A percentile compares a stretch with the other conserved stretches of the same genome.
These are phyloP conservation scores for Zaprionus ornatus DNA, from an alignment of 1,140 invertebrate genomes.

Conservation along the genomic window DNA sequence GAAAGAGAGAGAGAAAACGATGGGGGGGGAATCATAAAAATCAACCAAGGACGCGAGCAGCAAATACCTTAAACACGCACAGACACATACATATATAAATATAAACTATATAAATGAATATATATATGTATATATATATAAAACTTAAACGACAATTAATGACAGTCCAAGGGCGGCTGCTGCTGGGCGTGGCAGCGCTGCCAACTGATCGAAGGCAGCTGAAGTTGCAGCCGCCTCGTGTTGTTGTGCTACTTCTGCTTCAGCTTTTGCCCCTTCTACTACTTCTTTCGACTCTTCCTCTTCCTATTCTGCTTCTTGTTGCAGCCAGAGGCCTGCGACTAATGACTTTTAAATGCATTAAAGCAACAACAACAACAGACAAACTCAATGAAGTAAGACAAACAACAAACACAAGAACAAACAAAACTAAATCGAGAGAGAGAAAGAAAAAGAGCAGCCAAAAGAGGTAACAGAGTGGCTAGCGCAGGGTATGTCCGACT, in stretches of 20 bases:
- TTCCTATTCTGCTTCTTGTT: constrained; percentile 5
- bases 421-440: constrained; percentile 5
- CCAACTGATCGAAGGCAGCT: constrained; percentile 30
- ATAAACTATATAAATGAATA: background rate
- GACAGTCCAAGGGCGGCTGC: constrained; percentile 42
- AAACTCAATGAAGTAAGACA: constrained; percentile 9
- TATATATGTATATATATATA: background rate
- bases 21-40: background rate
- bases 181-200: constrained; percentile 39
- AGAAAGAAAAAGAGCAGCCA: background rate
- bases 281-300: background rate
- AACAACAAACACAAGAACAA: constrained; percentile 39
- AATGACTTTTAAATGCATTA: constrained; percentile 78
- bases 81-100: constrained; percentile 15
- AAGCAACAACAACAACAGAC: constrained; percentile 37
- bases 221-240: constrained; percentile 5
- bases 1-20: background rate
- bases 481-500: background rate
- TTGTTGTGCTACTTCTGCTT: background rate
- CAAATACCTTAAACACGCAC: constrained; percentile 10
- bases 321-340: constrained; percentile 59
- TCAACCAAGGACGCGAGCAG: background rate
- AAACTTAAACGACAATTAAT: constrained; percentile 74
- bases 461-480: background rate
- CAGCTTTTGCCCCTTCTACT: background rate